Conservation (phyloP, 2,113 vertebrate species). For the Connochaetes taurinus region DNA sequence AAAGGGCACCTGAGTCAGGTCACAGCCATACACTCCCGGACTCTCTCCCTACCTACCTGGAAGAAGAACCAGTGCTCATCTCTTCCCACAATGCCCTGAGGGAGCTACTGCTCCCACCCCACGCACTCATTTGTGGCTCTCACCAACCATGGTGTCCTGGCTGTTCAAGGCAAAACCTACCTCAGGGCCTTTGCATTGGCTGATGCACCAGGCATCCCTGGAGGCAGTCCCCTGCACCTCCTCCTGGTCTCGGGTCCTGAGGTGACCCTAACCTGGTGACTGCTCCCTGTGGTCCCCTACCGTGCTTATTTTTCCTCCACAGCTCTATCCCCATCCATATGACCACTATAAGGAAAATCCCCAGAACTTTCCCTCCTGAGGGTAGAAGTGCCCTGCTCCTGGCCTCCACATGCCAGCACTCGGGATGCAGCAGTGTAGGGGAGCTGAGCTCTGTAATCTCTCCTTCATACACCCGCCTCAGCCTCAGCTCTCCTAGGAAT, state of each 20-base stretch:
- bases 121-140: accelerated
- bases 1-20: background rate
- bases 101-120: background rate
- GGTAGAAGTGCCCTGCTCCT: too few species aligned
- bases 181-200: background rate
- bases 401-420: background rate
- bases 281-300: background rate
- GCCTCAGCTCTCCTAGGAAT: background rate
- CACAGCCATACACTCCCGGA: background rate
- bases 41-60: background rate
- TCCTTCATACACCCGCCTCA: too few species aligned
- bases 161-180: background rate
- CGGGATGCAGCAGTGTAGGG: accelerated
- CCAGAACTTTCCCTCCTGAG: background rate
- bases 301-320: background rate
- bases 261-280: accelerated
- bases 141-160: background rate
- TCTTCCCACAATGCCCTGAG: background rate
- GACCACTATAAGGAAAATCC: background rate
- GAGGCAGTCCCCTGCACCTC: background rate
- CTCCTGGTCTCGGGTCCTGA: too few species aligned
- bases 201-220: background rate
- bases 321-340: background rate
- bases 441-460: too few species aligned
- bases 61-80: background rate